Conservation (phyloP, 37 sponge, comb jelly and placozoan species). For the Oopsacas minuta region DNA sequence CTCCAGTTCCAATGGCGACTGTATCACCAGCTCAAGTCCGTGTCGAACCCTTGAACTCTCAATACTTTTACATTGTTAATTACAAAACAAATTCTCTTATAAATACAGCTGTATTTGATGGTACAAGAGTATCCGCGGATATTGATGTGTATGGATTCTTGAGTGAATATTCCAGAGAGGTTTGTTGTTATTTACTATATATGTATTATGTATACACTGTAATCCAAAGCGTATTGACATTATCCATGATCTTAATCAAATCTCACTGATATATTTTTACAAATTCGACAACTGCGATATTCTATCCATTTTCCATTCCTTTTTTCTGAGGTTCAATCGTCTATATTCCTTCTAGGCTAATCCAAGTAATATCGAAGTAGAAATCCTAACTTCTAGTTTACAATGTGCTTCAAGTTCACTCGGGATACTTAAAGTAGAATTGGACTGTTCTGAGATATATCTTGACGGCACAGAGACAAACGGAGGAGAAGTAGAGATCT, state of each 20-base stretch:
- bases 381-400: background rate
- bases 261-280: too few relatives aligned
- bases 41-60: background rate
- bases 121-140: background rate
- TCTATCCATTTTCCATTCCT: too few relatives aligned
- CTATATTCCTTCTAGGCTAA: background rate
- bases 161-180: slow-evolving; percentile 8
- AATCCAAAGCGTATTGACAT: too few relatives aligned
- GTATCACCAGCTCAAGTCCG: background rate
- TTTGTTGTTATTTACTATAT: background rate
- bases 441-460: background rate
- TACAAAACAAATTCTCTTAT: background rate
- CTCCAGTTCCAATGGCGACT: background rate
- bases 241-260: too few relatives aligned
- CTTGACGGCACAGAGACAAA: background rate
- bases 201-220: background rate
- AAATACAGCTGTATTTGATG: slow-evolving; percentile 9
- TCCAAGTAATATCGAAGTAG: background rate
- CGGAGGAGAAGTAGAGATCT: background rate
- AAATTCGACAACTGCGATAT: too few relatives aligned
- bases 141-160: background rate
- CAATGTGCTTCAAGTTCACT: background rate
- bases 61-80: background rate
- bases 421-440: background rate
- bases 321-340: too few relatives aligned